Percentiles rank a stretch among this genome's conserved stretches.
These are phyloP conservation scores for Episyrphus balteatus DNA, from an alignment of 1,140 invertebrate species.

Conservation along the genomic window DNA sequence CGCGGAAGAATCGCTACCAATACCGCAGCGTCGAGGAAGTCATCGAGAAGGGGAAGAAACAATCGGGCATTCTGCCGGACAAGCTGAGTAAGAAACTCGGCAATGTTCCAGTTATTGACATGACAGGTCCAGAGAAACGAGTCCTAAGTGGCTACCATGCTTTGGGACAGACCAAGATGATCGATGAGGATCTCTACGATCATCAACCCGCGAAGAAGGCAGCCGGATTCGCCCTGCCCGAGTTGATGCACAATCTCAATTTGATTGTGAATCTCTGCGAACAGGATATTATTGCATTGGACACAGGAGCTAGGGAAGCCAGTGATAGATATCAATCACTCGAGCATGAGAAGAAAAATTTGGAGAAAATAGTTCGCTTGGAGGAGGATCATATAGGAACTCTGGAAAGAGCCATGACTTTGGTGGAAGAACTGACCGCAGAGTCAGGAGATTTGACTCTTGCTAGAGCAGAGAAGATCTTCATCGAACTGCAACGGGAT, in stretches of 20 bases:
- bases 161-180: slow-evolving; percentile 49
- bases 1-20: slow-evolving; percentile 73
- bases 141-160: slow-evolving; percentile 93
- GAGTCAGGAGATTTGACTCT: slow-evolving; percentile 51
- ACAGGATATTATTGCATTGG: slow-evolving; percentile 86
- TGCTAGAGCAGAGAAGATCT: slow-evolving; percentile 59
- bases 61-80: slow-evolving; percentile 25
- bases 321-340: slow-evolving; percentile 68
- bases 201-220: slow-evolving; percentile 49
- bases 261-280: slow-evolving; percentile 86
- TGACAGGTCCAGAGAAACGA: slow-evolving; percentile 91
- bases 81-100: slow-evolving; percentile 45
- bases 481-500: slow-evolving; percentile 57
- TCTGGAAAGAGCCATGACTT: slow-evolving; percentile 56
- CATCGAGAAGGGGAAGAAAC: slow-evolving; percentile 70
- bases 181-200: slow-evolving; percentile 48
- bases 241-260: slow-evolving; percentile 86
- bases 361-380: slow-evolving; percentile 57
- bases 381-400: slow-evolving; percentile 64
- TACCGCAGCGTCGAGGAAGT: slow-evolving; percentile 91
- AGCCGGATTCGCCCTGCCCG: slow-evolving; percentile 65
- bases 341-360: slow-evolving; percentile 63
- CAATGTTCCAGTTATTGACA: slow-evolving; percentile 96
- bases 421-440: slow-evolving; percentile 57
- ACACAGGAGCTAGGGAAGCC: slow-evolving; percentile 62